phyloP scores from a whole-genome alignment of 2,113 vertebrate genomes.

The Dicrurus megarhynchus region DNA sequence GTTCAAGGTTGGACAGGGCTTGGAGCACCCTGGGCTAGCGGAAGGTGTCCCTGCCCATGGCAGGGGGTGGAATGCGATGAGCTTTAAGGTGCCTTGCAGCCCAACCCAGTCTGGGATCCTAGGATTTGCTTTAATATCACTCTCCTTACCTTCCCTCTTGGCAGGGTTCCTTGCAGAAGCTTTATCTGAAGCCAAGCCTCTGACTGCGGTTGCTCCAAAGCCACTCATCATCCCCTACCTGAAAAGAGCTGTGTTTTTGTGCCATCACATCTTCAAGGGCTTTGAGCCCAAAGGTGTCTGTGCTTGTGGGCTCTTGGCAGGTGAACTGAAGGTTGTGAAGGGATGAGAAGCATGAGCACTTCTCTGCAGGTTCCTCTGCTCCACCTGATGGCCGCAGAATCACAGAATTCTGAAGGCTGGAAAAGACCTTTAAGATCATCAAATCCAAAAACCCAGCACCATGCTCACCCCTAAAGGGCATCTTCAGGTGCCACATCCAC shows the following conservation, averaged over 20 bases:
- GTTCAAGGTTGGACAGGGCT: neutral
- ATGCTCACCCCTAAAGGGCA: neutral
- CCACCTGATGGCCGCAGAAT: neutral
- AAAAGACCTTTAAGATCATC: neutral
- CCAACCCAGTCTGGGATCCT: neutral
- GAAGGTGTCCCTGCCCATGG: neutral
- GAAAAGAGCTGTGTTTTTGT: neutral
- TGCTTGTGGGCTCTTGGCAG: neutral
- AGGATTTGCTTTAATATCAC: neutral
- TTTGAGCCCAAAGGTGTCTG: neutral
- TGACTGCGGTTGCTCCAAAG: neutral
- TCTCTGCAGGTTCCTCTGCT: neutral
- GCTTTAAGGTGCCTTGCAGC: neutral
- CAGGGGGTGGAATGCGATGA: neutral
- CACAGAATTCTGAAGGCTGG: neutral
- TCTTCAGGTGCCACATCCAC: neutral
- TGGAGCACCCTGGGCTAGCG: neutral
- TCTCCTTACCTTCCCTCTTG: rapidly evolving
- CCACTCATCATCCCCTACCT: rapidly evolving
- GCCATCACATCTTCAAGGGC: neutral
- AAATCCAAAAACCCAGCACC: neutral
- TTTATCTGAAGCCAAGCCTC: neutral
- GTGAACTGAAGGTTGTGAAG: neutral
- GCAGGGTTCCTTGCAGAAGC: neutral
- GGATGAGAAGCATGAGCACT: neutral